phyloP scores from a whole-genome alignment of 2,888 invertebrate species.

The Hemistola chrysoprasaria region DNA sequence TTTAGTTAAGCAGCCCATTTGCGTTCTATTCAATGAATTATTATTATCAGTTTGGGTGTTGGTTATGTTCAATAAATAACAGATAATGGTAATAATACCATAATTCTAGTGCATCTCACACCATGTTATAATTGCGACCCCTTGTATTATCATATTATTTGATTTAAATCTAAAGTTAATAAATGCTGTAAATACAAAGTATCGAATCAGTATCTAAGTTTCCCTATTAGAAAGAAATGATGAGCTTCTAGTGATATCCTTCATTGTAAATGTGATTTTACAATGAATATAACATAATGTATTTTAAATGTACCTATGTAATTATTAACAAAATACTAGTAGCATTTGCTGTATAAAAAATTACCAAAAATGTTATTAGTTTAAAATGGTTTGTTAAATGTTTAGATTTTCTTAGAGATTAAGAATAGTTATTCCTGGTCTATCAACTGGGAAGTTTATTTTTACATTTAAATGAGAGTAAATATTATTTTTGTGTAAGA shows the following conservation, averaged over 20 bases:
- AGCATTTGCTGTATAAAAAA: slow-evolving; percentile 59
- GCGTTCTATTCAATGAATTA: no score
- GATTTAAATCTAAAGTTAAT: no score
- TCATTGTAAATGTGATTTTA: slow-evolving; percentile 18
- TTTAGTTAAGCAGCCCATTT: no score
- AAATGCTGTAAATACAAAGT: slow-evolving; percentile 1
- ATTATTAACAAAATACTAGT: slow-evolving; percentile 37
- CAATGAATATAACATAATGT: slow-evolving; percentile 13
- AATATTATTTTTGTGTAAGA: slow-evolving; percentile 79
- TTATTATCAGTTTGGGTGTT: no score
- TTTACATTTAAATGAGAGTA: slow-evolving; percentile 73
- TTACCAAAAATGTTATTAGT: slow-evolving; percentile 77
- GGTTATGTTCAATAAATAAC: no score
- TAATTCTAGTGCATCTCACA: no score
- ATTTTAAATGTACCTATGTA: slow-evolving; percentile 14
- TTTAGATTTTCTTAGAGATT: slow-evolving; percentile 63
- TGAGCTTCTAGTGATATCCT: slow-evolving; percentile 47
- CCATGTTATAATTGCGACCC: no score
- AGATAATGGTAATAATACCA: no score
- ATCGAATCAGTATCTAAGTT: slow-evolving; percentile 26
- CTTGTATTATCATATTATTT: no score
- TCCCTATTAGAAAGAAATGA: slow-evolving; percentile 32
- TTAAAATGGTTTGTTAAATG: slow-evolving; percentile 63
- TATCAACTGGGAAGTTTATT: slow-evolving; percentile 72
- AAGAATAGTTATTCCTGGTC: slow-evolving; percentile 75